phyloP scores from a whole-genome alignment of 1,140 invertebrate species.

The Monomorium pharaonis region DNA sequence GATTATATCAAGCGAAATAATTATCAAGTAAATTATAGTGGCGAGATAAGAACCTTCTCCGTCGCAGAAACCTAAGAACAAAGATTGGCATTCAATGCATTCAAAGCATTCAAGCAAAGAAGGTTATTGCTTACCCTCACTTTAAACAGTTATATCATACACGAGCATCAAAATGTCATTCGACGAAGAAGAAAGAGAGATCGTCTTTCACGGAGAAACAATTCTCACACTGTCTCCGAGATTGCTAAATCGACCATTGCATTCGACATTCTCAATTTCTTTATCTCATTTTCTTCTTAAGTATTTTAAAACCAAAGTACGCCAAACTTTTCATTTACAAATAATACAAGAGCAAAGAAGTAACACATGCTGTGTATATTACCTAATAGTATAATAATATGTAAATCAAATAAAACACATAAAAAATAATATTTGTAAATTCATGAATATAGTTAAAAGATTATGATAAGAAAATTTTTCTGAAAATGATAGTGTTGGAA shows the following conservation, averaged over 20 bases:
- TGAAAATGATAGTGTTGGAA: background rate
- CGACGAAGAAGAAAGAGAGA: constrained; percentile 54
- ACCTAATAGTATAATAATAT: too few relatives aligned
- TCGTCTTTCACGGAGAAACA: constrained; percentile 55
- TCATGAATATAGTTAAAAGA: background rate
- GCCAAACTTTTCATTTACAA: background rate
- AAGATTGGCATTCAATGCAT: constrained; percentile 69
- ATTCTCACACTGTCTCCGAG: constrained; percentile 43
- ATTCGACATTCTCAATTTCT: background rate
- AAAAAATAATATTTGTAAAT: background rate
- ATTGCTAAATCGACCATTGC: constrained; percentile 29
- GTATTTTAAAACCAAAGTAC: background rate
- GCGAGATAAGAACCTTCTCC: constrained; percentile 67
- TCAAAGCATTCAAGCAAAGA: constrained; percentile 1
- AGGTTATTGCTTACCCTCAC: constrained; percentile 43
- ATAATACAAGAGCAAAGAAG: too few relatives aligned
- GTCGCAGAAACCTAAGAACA: constrained; percentile 59
- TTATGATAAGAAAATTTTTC: background rate
- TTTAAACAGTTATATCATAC: constrained; percentile 46
- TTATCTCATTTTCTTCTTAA: background rate
- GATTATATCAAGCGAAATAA: constrained; percentile 60
- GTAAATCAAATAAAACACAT: background rate
- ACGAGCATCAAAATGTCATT: constrained; percentile 60
- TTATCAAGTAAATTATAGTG: constrained; percentile 65
- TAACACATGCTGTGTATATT: too few relatives aligned